Evolutionary conservation across 2,797 vertebrate genomes (phyloP).

Genomic region (Australoheros facetus): DNA sequence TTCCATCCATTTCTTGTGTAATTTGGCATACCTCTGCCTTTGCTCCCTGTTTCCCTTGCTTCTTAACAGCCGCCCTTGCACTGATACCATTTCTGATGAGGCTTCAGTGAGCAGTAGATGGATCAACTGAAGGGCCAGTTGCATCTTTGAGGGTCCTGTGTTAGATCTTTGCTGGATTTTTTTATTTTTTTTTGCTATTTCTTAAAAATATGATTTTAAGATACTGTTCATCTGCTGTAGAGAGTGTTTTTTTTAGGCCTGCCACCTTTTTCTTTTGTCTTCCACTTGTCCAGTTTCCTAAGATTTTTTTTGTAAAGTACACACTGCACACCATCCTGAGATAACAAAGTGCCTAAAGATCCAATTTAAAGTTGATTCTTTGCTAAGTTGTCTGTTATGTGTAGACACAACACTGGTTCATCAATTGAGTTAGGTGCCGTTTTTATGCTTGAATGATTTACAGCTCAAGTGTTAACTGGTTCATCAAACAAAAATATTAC

Average conservation of each 20-base stretch:
- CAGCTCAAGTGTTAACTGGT: not conserved
- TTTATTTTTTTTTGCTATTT: too few relatives aligned
- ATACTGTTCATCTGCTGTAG: not conserved
- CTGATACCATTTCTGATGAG: too few relatives aligned
- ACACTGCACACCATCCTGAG: not conserved
- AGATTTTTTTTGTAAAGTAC: not conserved
- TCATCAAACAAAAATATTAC: not conserved
- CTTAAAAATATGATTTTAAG: too few relatives aligned
- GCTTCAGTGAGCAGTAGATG: too few relatives aligned
- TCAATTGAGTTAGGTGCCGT: not conserved
- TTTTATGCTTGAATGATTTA: not conserved
- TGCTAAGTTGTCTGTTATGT: not conserved
- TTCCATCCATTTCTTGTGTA: too few relatives aligned
- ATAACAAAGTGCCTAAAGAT: not conserved
- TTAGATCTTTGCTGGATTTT: too few relatives aligned
- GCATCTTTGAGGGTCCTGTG: too few relatives aligned
- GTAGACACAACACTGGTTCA: not conserved
- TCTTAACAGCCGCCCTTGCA: too few relatives aligned
- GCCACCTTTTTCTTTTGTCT: not conserved
- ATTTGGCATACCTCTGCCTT: too few relatives aligned
- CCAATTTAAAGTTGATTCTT: not conserved
- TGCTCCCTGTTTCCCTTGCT: too few relatives aligned
- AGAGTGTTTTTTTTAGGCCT: not conserved
- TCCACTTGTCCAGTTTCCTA: not conserved
- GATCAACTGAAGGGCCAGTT: too few relatives aligned